Conservation (phyloP, 2,888 invertebrate genomes). For the Eucera pruinosa region DNA sequence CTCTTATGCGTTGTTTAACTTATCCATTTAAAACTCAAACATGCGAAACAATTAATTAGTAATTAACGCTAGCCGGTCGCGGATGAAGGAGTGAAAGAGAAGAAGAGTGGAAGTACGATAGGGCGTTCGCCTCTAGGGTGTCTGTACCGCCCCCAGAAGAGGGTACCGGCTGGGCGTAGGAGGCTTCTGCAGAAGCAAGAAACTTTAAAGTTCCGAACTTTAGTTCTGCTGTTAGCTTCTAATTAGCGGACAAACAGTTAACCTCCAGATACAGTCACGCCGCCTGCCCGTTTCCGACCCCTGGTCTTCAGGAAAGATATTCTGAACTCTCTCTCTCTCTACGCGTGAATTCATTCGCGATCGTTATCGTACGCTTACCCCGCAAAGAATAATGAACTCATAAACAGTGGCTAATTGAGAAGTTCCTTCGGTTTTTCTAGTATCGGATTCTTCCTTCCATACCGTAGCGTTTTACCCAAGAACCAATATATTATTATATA, state of each 20-base stretch:
- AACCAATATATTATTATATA: no score
- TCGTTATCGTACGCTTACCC: conserved; percentile 29
- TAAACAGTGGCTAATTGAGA: background rate
- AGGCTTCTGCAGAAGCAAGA: conserved; percentile 77
- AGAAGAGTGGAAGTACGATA: conserved; percentile 49
- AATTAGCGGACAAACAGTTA: conserved; percentile 84
- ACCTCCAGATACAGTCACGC: conserved; percentile 76
- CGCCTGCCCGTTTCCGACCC: conserved; percentile 38
- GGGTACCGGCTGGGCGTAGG: conserved; percentile 60
- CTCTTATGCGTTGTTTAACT: conserved; percentile 80
- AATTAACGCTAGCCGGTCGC: conserved; percentile 79
- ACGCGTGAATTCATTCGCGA: conserved; percentile 35
- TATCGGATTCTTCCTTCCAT: background rate
- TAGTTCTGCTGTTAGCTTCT: conserved; percentile 83
- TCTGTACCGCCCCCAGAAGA: conserved; percentile 57
- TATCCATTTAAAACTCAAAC: conserved; percentile 83
- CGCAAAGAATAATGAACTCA: background rate
- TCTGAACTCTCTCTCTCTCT: conserved; percentile 35
- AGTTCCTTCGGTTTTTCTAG: no score
- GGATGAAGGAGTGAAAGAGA: conserved; percentile 56
- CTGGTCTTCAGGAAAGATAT: conserved; percentile 56
- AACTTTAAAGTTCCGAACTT: conserved; percentile 83
- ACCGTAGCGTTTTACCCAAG: no score
- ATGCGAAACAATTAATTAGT: conserved; percentile 83
- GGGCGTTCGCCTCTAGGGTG: conserved; percentile 67